Evolutionary conservation across 1,140 invertebrate genomes (phyloP).

Genomic region (Chlorops oryzae): DNA sequence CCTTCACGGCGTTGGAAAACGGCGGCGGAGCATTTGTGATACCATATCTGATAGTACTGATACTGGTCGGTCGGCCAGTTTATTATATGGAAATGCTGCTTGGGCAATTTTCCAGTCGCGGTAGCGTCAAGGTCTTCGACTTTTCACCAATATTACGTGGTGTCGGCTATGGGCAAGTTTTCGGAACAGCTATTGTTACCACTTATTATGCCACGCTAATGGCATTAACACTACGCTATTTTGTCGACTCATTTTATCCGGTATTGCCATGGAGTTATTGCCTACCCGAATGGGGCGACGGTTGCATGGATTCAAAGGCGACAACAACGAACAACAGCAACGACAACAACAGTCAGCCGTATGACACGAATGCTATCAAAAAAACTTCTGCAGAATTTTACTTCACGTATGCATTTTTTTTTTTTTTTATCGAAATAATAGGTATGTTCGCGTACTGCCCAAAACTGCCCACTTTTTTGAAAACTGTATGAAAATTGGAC

Average conservation of each 20-base stretch:
- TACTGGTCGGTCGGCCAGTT: constrained; percentile 79
- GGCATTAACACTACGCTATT: constrained; percentile 67
- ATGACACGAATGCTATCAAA: constrained; percentile 23
- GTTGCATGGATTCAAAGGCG: constrained; percentile 31
- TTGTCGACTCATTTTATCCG: constrained; percentile 56
- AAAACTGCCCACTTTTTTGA: no score
- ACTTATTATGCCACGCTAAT: constrained; percentile 75
- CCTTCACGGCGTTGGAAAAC: constrained; percentile 76
- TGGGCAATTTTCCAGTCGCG: constrained; percentile 70
- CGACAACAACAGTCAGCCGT: background rate
- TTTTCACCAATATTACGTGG: constrained; percentile 60
- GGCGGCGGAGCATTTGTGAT: constrained; percentile 71
- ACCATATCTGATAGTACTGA: constrained; percentile 75
- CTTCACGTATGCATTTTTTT: constrained; percentile 52
- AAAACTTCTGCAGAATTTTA: constrained; percentile 57
- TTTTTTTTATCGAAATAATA: background rate
- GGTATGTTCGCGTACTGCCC: no score
- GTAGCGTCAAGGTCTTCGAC: constrained; percentile 61
- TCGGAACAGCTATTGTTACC: constrained; percentile 60
- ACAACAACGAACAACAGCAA: background rate
- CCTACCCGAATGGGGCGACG: constrained; percentile 52
- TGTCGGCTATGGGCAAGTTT: constrained; percentile 69
- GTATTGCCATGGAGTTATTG: constrained; percentile 60
- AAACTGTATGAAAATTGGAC: no score
- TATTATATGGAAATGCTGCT: constrained; percentile 83